Base-by-base conservation (phyloP, 1,140 invertebrate species). In the silkworm (Bombyx mori) region DNA sequence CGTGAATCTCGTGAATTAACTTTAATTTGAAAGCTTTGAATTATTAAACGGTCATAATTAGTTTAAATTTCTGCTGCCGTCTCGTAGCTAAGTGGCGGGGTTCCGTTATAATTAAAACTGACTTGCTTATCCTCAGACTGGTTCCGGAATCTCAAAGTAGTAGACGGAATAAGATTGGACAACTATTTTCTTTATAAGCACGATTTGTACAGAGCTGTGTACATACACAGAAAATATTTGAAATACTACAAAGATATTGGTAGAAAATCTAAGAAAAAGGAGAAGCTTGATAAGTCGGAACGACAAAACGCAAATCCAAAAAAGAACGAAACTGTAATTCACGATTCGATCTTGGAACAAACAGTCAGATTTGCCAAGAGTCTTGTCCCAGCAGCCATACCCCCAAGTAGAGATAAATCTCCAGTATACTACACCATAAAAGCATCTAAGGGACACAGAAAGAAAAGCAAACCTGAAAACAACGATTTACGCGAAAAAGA, bases 331-430 rank as follows among this genome's bases (percentile, higher is more conserved):
- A 56, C 8, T 52, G 50, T 43, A 49, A 67, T 57, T 35, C 70
- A 71, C 54, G 69, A 79, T 57, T 58, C 70, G 18, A 56, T 82
- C n/a, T 18, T 79, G 35, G 71, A 75, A 52, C 73, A 86, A 57
- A 82, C 80, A 8, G 71, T 84, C 18, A 63, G 62, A 55, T 82
- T 86, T 63, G 79, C 81, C 35, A 78, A 77, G 72, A 62, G 74
- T 44, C 56, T 86, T 42, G 72, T 77, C 7, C 82, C 82, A 7
- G 44, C 80, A 59, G 69, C 76, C 18, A 77, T 86, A 59, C 79
- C 82, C 52, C 73, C 71, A 0, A 74, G 58, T 54, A 66, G 68
- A 26, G 64, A 75, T 44, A 61, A 52, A 51, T 62, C 61, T 5
- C 60, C 59, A 1, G 62, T 77, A 42, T 73, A 69, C 64, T 83